phyloP scores from a whole-genome alignment of 2,797 vertebrate genomes.

The Chanos chanos region DNA sequence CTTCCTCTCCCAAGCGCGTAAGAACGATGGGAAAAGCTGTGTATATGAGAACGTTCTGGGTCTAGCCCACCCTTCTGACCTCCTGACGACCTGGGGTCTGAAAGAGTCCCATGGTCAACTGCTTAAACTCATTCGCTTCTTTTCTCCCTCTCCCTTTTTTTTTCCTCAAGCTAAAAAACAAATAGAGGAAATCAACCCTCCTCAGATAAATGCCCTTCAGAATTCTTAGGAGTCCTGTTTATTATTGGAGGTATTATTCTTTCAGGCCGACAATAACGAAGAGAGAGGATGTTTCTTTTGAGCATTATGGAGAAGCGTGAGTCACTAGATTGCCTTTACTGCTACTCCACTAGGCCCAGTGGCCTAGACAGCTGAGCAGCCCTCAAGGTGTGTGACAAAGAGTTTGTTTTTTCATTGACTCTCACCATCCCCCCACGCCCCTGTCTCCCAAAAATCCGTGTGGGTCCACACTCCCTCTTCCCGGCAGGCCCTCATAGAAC shows the following conservation, averaged over 20 bases:
- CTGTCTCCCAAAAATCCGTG: not conserved
- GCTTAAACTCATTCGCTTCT: too few relatives aligned
- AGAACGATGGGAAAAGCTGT: conserved; percentile 62
- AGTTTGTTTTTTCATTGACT: conserved; percentile 18
- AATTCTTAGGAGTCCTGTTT: conserved; percentile 41
- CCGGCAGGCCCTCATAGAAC: conserved; percentile 27
- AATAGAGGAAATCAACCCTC: conserved; percentile 63
- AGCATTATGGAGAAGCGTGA: not conserved
- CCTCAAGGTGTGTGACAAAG: conserved; percentile 6
- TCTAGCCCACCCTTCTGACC: conserved; percentile 29
- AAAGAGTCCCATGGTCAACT: conserved; percentile 45
- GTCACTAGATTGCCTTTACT: not conserved
- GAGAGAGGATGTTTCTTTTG: not conserved
- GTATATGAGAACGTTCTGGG: conserved; percentile 17
- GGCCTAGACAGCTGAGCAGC: not conserved
- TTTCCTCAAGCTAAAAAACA: conserved; percentile 50
- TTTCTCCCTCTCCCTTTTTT: not conserved
- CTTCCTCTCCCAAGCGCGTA: conserved; percentile 40
- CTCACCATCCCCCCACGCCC: too few relatives aligned
- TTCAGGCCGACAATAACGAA: conserved; percentile 4
- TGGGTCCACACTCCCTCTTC: conserved; percentile 34
- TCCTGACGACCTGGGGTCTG: conserved; percentile 46
- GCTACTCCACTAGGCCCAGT: not conserved
- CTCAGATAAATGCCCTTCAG: conserved; percentile 27
- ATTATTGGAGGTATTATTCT: conserved; percentile 40